Base-by-base conservation (phyloP, 1,140 invertebrate genomes). In the Mycetomoellerius zeteki region DNA sequence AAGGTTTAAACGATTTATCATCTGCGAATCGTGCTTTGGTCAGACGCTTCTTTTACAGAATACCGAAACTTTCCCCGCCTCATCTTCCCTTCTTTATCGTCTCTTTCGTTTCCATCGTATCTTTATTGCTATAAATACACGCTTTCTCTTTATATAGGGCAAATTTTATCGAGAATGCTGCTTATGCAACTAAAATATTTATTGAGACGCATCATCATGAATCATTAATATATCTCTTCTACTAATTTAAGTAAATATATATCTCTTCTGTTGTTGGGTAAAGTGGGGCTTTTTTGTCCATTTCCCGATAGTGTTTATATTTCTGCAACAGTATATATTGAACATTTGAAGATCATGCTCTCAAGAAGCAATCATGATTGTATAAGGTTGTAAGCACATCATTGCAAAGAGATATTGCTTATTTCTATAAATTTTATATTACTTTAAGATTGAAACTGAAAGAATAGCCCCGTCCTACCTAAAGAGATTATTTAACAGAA, bases 1-100 rank as follows among this genome's bases (percentile, higher is more conserved):
- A 95, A 94, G 93, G 91, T 92, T 89, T 82, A 86, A 92, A 92
- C 93, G 94, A 95, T 95, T 94, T 92, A 94, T 95, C 94, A 95
- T 93, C 87, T 85, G 90, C 72, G 87, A 93, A 92, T 92, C 89
- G 90, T 94, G 94, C 90, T 88, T 92, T 88, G 94, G 93, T 94
- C 94, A 94, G 93, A 78, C 80, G 72, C 82, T 92, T 91, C 91
- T 91, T 91, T 87, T 69, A 64, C 84, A 88, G 78, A 78, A 65
- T 82, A 84, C 73, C 76, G 58, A 92, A 89, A 92, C 87, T 93
- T 90, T 90, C 43, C 62, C 52, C 75, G 76, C 76, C 87, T 92
- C 87, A 58, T 84, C 78, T 85, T 81, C 86, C 77, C 69, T 86
- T 78, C 52, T 30, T 33, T 37, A 16, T 37, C 37, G 12, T 58